Base-by-base conservation (phyloP, 1,140 invertebrate genomes). In the Zeugodacus cucurbitae region DNA sequence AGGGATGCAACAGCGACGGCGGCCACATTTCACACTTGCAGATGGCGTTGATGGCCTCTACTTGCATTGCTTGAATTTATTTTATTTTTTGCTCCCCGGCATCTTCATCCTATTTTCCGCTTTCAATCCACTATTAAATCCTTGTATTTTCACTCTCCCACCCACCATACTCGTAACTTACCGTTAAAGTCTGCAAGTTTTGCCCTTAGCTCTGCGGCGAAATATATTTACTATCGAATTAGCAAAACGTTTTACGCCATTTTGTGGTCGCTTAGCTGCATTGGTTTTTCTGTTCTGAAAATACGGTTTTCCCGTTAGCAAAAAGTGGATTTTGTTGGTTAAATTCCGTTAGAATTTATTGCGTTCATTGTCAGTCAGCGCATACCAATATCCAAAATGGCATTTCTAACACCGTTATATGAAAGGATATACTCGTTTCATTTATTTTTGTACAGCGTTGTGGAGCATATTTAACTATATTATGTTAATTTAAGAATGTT, bases 11-110 rank as follows among this genome's bases (percentile, higher is more conserved):
- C 48, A 37, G 22, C 29, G n/a, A 41, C 74, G 26, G 74, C 74
- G 26, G 32, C 86, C 7, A 37, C 87, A 59, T 59, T 87, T 87
- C 62, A 59, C 87, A 87, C 87, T 87, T 87, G 62, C 37, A 87
- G 87, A 87, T 87, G 87, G 87, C 87, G 87, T 87, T 87, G 87
- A 87, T 87, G 87, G 87, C 87, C 87, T 87, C 44, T 48, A 48
- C 20, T 82, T 7, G 22, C 34, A 34, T 1, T 14, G 41, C 74
- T 54, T n/a, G 5, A 48, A 48, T 82, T 22, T 26, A 48, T 48
- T 74, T 67, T 32, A 67, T 86, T 58, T 37, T 48, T 34, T 41
- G n/a, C 34, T 67, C 22, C 37, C 1, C 22, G 48, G 29, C 26
- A 54, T 54, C 14, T 54, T 67, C 37, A 11, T 22, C 41, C 41